phyloP scores from a whole-genome alignment of 1,140 invertebrate genomes.

The Asobara japonica region DNA sequence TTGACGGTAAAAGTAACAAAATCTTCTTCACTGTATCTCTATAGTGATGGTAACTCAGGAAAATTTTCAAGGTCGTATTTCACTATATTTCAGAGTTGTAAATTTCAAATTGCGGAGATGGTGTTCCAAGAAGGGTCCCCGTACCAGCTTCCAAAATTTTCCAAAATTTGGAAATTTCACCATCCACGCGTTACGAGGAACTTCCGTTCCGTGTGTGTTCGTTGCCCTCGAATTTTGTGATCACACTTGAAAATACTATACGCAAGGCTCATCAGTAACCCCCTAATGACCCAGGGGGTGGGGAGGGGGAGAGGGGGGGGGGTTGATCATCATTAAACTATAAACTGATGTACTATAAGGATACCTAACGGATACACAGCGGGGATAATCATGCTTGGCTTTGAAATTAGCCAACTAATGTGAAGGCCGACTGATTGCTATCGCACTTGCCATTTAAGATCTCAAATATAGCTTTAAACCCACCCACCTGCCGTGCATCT shows the following conservation, averaged over 20 bases:
- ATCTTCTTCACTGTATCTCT: no score
- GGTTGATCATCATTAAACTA: slow-evolving; percentile 32
- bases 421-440: slow-evolving; percentile 42
- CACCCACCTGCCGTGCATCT: slow-evolving; percentile 44
- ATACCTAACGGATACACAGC: slow-evolving; percentile 19
- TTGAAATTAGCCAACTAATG: slow-evolving; percentile 50
- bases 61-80: no score
- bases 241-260: neutral
- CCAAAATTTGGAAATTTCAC: no score
- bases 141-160: no score
- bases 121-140: no score
- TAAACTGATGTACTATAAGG: slow-evolving; percentile 24
- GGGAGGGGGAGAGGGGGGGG: neutral
- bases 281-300: slow-evolving; percentile 1
- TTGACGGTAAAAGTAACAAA: no score
- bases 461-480: slow-evolving; percentile 28
- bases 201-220: no score
- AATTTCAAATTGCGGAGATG: no score
- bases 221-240: neutral
- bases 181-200: no score
- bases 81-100: no score
- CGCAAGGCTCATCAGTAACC: neutral
- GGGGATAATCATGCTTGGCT: slow-evolving; percentile 45
- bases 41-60: no score
- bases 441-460: slow-evolving; percentile 44